A percentile compares a stretch with the other conserved stretches of the same genome.
Evolutionary conservation across 1,140 invertebrate genomes (phyloP).

Genomic region (Micrasema minimum): DNA sequence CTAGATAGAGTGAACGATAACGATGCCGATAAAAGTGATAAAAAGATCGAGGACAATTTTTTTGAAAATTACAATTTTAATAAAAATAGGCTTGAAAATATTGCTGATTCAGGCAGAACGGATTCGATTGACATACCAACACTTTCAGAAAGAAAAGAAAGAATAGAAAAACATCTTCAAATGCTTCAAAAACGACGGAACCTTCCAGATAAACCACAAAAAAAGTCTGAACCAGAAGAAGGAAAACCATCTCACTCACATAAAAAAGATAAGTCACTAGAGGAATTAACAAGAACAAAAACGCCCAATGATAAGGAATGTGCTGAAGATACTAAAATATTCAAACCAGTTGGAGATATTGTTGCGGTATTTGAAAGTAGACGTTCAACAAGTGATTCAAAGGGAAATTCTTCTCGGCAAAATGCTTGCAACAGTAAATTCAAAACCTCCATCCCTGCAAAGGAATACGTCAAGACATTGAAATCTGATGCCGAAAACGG

Average conservation of each 20-base stretch:
- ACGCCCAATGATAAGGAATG: background rate
- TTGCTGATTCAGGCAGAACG: background rate
- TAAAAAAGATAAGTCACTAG: background rate
- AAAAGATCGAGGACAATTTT: constrained; percentile 2
- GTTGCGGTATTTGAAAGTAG: constrained; percentile 49
- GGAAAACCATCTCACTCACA: background rate
- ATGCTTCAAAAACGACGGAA: constrained; percentile 30
- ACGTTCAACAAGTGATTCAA: background rate
- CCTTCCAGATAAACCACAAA: background rate
- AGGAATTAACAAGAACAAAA: constrained; percentile 1
- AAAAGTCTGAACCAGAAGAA: background rate
- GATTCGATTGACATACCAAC: constrained; percentile 42
- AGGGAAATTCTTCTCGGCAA: background rate
- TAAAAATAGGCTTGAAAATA: constrained; percentile 5
- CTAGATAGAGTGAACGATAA: constrained; percentile 23
- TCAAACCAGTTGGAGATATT: constrained; percentile 43
- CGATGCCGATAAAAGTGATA: background rate
- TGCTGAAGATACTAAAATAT: constrained; percentile 34
- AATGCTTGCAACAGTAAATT: background rate
- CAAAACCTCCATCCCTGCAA: background rate
- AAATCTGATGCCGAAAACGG: constrained; percentile 38
- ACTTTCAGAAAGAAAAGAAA: constrained; percentile 47
- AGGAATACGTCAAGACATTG: constrained; percentile 2
- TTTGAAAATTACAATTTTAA: constrained; percentile 3
- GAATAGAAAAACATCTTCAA: constrained; percentile 48